Percentiles rank a stretch among this genome's conserved stretches.
These are phyloP conservation scores for Gambusia affinis DNA, from an alignment of 2,113 vertebrate species.

Conservation along the genomic window DNA sequence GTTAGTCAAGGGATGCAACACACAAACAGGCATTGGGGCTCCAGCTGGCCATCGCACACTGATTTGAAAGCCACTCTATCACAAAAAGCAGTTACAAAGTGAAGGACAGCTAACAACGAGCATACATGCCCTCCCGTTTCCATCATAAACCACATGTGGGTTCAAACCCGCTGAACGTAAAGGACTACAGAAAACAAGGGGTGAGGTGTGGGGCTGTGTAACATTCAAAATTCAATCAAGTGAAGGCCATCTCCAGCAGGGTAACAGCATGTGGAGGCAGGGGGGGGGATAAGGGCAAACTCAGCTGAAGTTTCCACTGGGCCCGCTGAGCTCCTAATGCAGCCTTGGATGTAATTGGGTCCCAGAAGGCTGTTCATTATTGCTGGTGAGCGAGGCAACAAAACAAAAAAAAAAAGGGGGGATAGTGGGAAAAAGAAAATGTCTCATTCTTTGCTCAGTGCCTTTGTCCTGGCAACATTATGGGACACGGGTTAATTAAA, in stretches of 20 bases:
- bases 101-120: conserved; percentile 65
- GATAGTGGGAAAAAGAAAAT: conserved; percentile 64
- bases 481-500: conserved; percentile 82
- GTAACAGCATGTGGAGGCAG: conserved; percentile 48
- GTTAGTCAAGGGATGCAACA: conserved; percentile 23
- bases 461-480: conserved; percentile 73
- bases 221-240: conserved; percentile 80
- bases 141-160: conserved; percentile 66
- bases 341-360: conserved; percentile 84
- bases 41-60: conserved; percentile 1
- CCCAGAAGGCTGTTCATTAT: conserved; percentile 85
- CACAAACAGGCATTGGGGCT: conserved; percentile 17
- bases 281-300: conserved; percentile 47
- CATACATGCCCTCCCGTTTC: conserved; percentile 51
- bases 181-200: conserved; percentile 34
- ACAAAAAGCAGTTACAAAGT: conserved; percentile 39
- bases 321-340: conserved; percentile 77
- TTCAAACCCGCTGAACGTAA: conserved; percentile 55
- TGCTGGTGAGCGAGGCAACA: conserved; percentile 72
- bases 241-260: conserved; percentile 75
- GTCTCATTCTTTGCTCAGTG: conserved; percentile 60
- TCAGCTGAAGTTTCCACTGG: conserved; percentile 78
- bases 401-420: conserved; percentile 59
- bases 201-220: conserved; percentile 30
- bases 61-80: conserved; percentile 44